phyloP scores from a whole-genome alignment of 2,888 invertebrate species.

The Pyrgus malvae region DNA sequence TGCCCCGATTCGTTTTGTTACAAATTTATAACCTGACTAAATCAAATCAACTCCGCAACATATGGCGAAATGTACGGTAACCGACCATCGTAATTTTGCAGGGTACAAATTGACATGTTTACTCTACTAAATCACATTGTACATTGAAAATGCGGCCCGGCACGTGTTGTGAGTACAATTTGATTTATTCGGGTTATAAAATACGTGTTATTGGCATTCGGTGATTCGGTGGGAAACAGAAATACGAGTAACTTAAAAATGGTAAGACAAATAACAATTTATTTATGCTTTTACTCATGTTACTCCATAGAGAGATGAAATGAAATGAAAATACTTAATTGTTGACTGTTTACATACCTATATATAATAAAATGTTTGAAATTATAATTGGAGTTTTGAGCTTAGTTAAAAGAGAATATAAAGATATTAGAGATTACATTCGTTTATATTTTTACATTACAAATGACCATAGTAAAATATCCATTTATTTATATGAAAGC shows the following conservation, averaged over 20 bases:
- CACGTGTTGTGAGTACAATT: slow-evolving; percentile 36
- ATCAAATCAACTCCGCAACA: slow-evolving; percentile 58
- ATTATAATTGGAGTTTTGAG: no score
- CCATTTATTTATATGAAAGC: no score
- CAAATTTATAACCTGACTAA: slow-evolving; percentile 63
- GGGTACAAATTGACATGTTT: slow-evolving; percentile 58
- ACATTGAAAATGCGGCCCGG: slow-evolving; percentile 40
- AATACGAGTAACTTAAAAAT: neutral
- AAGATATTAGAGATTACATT: no score
- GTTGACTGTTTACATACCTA: no score
- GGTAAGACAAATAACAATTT: neutral
- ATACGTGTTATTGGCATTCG: slow-evolving; percentile 44
- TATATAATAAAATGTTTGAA: no score
- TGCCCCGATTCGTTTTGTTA: slow-evolving; percentile 15
- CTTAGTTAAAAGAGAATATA: no score
- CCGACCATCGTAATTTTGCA: slow-evolving; percentile 51
- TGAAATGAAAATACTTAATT: no score
- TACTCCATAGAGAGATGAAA: no score
- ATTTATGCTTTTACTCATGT: neutral
- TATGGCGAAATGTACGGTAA: slow-evolving; percentile 34
- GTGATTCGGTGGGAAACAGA: slow-evolving; percentile 36
- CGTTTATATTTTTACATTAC: no score
- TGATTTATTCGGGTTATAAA: slow-evolving; percentile 43
- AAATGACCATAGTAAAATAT: no score
- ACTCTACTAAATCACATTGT: slow-evolving; percentile 54